phyloP scores from a whole-genome alignment of 2,113 vertebrate species.

The Phaetusa simplex region DNA sequence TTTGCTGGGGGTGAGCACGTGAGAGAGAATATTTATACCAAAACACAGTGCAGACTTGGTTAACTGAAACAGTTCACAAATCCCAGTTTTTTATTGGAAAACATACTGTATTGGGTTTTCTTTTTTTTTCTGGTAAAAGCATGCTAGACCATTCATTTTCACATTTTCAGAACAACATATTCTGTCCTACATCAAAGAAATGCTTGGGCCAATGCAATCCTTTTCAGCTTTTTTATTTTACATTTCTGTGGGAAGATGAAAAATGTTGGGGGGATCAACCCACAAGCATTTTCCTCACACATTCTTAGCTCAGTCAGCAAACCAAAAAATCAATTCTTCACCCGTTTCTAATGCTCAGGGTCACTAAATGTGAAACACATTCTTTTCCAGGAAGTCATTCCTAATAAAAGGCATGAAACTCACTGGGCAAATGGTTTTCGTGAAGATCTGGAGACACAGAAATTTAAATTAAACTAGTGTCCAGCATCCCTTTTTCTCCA shows the following conservation, averaged over 20 bases:
- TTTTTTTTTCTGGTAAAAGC: not conserved
- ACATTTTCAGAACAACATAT: not conserved
- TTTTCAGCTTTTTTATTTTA: not conserved
- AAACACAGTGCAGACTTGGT: not conserved
- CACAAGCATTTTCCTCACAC: not conserved
- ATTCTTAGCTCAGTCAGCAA: not conserved
- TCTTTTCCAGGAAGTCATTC: constrained; percentile 1
- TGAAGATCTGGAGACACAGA: not conserved
- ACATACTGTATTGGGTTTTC: not conserved
- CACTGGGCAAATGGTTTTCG: not conserved
- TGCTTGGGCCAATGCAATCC: not conserved
- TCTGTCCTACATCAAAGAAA: not conserved
- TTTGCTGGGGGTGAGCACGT: not conserved
- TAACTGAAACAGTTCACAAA: not conserved
- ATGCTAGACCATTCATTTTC: not conserved
- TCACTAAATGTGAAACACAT: constrained; percentile 13
- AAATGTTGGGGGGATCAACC: not conserved
- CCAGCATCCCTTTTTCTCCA: not conserved
- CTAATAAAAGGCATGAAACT: constrained; percentile 2
- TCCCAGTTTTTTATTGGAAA: not conserved
- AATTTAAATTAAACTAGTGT: not conserved
- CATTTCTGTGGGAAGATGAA: constrained; percentile 14
- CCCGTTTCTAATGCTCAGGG: not conserved
- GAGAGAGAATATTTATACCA: not conserved
- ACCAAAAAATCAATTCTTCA: constrained; percentile 38